These are phyloP conservation scores for Rotaria sp. DNA, from an alignment of 2,888 invertebrate genomes.

Conservation along the genomic window DNA sequence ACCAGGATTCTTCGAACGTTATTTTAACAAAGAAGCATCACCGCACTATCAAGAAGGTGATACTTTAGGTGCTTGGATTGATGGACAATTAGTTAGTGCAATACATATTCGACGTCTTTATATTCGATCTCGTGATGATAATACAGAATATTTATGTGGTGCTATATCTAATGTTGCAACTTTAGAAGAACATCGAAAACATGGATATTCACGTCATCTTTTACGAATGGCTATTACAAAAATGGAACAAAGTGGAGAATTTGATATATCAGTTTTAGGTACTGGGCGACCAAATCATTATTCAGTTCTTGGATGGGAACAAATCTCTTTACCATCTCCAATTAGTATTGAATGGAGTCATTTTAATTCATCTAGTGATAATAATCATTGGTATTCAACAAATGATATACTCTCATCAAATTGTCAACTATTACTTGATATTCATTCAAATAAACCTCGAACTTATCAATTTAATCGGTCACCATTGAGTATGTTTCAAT, in stretches of 20 bases:
- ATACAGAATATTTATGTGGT: conserved; percentile 2
- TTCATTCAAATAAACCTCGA: conserved; percentile 6
- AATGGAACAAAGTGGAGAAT: background rate
- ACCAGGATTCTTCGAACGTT: background rate
- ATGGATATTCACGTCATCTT: background rate
- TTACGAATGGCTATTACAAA: background rate
- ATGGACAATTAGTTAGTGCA: background rate
- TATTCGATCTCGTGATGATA: conserved; percentile 1
- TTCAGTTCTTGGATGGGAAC: background rate
- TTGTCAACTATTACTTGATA: background rate
- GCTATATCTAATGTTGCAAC: background rate
- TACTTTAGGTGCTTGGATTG: background rate
- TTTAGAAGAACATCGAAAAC: background rate
- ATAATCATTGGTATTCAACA: background rate
- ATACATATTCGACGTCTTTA: background rate
- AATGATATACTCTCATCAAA: background rate
- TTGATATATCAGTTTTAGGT: background rate
- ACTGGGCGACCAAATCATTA: background rate
- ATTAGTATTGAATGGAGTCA: background rate
- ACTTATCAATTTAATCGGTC: background rate
- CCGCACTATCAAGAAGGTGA: background rate
- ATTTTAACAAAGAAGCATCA: background rate
- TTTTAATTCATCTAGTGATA: background rate
- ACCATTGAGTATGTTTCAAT: background rate
- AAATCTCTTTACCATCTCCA: background rate